phyloP scores from a whole-genome alignment of 2,797 vertebrate genomes.

The Orientallactaga sibirica region DNA sequence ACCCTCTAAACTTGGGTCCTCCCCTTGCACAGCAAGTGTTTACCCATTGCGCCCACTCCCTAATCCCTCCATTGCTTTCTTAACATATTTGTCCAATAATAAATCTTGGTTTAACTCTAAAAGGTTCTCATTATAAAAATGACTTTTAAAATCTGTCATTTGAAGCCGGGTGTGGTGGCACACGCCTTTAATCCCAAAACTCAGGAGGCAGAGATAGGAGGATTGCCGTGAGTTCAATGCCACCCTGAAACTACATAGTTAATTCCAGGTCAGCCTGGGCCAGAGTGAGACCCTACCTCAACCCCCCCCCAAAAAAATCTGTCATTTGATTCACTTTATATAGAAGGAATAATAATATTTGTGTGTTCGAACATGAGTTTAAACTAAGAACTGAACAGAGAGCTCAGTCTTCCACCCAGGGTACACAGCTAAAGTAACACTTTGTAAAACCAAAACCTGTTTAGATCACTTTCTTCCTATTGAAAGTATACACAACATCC shows the following conservation, averaged over 20 bases:
- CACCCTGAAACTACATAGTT: no score
- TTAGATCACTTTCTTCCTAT: background rate
- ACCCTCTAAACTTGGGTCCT: no score
- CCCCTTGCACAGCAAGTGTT: no score
- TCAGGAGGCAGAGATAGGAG: no score
- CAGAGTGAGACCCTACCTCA: no score
- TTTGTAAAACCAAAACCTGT: conserved; percentile 17
- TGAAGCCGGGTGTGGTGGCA: background rate
- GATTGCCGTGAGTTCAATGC: no score
- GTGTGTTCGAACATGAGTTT: background rate
- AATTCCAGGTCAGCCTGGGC: no score
- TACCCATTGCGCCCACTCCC: no score
- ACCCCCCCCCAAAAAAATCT: background rate
- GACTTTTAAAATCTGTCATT: background rate
- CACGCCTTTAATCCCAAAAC: no score
- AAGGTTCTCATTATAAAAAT: background rate
- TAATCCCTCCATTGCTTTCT: background rate
- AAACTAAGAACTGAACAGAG: conserved; percentile 50
- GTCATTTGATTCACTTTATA: conserved; percentile 28
- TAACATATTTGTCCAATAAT: background rate
- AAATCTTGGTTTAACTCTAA: conserved; percentile 32
- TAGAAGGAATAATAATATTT: background rate
- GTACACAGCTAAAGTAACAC: background rate
- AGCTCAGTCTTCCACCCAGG: background rate
- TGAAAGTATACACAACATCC: background rate